Percentiles rank a stretch among this genome's conserved stretches.
Conservation (phyloP, 2,888 invertebrate species). For the Sinodicranocentrus sp. region DNA sequence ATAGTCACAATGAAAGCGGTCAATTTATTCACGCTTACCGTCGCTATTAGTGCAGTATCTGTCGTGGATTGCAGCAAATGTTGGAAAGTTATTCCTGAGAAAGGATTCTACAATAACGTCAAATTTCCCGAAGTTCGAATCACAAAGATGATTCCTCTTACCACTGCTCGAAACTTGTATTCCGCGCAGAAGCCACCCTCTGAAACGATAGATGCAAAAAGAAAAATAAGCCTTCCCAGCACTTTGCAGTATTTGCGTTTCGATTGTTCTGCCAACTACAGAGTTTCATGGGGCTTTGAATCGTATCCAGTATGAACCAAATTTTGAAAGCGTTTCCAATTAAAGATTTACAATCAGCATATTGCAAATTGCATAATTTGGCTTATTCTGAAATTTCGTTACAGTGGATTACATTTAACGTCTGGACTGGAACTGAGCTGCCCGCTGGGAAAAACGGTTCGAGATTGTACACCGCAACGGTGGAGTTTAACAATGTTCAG, state of each 20-base stretch:
- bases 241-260: conserved; percentile 26
- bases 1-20: no score
- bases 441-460: conserved; percentile 7
- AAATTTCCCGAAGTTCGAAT: conserved; percentile 31
- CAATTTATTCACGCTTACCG: no score
- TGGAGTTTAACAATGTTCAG: conserved; percentile 48
- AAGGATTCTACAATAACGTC: no score
- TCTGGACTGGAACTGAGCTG: conserved; percentile 25
- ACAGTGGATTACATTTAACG: conserved; percentile 52
- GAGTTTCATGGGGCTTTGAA: conserved; percentile 62
- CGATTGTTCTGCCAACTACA: conserved; percentile 50
- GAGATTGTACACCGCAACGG: conserved; percentile 30
- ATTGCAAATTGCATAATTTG: no score
- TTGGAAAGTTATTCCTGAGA: conserved; percentile 15
- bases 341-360: no score
- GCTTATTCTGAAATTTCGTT: no score
- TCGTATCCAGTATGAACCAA: conserved; percentile 46
- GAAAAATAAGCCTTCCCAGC: conserved; percentile 21
- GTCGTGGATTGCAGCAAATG: conserved; percentile 9
- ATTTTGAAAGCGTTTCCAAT: no score
- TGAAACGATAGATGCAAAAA: neutral
- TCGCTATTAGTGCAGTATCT: no score
- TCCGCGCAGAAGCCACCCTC: conserved; percentile 15
- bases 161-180: conserved; percentile 2
- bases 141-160: conserved; percentile 21